Base-by-base conservation (phyloP, 1,140 invertebrate species). In the Diachasma alloeum region DNA sequence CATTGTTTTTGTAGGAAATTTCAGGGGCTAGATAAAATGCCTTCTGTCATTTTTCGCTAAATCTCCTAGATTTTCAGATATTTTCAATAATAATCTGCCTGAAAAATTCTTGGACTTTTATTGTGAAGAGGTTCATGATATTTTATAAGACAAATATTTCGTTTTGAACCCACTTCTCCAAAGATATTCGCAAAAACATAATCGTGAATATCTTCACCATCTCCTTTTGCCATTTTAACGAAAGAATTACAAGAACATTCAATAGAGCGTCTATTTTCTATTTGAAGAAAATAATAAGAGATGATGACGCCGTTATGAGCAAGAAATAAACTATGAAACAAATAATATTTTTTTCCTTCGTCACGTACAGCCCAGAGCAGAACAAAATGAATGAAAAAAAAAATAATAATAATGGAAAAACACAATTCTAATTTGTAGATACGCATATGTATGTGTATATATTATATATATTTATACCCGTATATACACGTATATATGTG, bases 401-500 rank as follows among this genome's bases (percentile, higher is more conserved):
- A 26, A 26, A 19, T 19, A 11, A 37, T 44, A 24, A 66, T 15
- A 36, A 37, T 9, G 15, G 53, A 66, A 74, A 19, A 39, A n/a
- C 66, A 73, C 48, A 74, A 63, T 63, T 74, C 48, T 53, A 53
- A 53, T 53, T 44, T 63, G 39, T 63, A 74, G 42, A 67, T 74
- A 74, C 36, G 17, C 70, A 72, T 72, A 72, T 48, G 39, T 72
- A 36, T 72, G 24, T 71, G 46, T 56, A 72, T 72, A 56, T 72
- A 72, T 72, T 31, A 75, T 75, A 78, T 81, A 76, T 79, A 79
- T 75, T 74, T 70, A 48, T 73, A 78, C 48, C 75, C 53, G 53
- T 76, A 77, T 76, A 56, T 75, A 78, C 44, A 76, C 71, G 72
- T 73, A 75, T 74, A 69, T 77, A 70, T 48, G 76, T 80, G 76